Conservation (phyloP, 2,113 vertebrate species). For the Laterallus jamaicensis region DNA sequence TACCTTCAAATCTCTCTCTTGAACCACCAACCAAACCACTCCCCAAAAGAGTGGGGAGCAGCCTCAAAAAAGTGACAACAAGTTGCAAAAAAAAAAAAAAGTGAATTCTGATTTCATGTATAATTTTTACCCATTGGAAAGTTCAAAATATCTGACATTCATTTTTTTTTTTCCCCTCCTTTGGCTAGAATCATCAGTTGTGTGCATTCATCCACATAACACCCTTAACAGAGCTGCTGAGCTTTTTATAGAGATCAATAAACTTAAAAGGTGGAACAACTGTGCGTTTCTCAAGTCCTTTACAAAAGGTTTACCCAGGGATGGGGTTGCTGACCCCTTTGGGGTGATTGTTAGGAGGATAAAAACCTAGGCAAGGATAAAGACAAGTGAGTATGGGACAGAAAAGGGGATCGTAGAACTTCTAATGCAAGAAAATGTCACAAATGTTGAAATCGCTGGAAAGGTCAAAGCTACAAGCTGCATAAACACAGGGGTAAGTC, state of each 20-base stretch:
- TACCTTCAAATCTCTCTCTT: background rate
- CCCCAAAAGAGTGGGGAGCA: background rate
- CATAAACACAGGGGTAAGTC: constrained; percentile 1
- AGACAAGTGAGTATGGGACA: background rate
- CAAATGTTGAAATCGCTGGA: background rate
- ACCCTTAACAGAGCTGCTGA: background rate
- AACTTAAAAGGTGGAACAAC: constrained; percentile 31
- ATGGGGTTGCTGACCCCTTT: constrained; percentile 2
- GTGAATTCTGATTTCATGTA: background rate
- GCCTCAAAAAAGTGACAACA: background rate
- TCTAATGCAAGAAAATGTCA: background rate
- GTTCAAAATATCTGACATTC: background rate
- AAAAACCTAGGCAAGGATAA: constrained; percentile 5
- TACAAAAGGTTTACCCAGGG: background rate
- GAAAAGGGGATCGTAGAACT: background rate
- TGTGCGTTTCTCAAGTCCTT: constrained; percentile 14
- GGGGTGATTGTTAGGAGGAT: background rate
- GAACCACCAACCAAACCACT: background rate
- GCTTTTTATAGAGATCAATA: constrained; percentile 38
- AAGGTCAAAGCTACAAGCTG: constrained; percentile 14
- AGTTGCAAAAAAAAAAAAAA: background rate
- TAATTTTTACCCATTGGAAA: background rate
- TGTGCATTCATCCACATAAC: background rate
- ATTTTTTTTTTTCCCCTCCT: background rate
- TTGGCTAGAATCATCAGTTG: background rate